These are phyloP conservation scores for Rallus limicola DNA, from an alignment of 2,113 vertebrate species.

Conservation along the genomic window DNA sequence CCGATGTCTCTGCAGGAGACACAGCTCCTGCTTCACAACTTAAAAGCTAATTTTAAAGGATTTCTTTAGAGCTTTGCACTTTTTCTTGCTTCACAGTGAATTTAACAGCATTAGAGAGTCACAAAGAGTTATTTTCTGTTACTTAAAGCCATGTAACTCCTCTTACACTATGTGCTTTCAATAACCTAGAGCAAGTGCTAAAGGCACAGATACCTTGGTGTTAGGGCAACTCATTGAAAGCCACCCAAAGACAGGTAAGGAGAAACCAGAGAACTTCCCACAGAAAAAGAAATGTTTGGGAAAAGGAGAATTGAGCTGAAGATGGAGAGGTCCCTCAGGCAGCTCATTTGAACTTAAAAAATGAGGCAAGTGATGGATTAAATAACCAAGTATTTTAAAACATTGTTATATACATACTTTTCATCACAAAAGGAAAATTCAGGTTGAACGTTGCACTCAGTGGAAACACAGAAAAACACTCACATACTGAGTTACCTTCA, in stretches of 20 bases:
- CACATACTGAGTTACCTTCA: not conserved
- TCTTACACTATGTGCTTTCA: not conserved
- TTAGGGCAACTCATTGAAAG: not conserved
- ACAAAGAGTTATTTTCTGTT: not conserved
- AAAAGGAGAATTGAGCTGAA: not conserved
- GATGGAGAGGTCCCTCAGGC: not conserved
- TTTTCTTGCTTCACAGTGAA: not conserved
- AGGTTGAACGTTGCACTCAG: not conserved
- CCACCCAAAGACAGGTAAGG: not conserved
- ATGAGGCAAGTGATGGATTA: not conserved
- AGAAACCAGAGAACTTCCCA: not conserved
- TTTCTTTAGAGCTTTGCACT: not conserved
- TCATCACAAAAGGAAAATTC: not conserved
- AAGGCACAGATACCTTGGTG: not conserved
- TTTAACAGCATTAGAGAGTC: not conserved
- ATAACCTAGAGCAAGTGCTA: not conserved
- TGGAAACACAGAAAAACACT: not conserved
- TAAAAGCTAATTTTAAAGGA: slow-evolving; percentile 20
- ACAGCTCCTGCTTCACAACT: not conserved
- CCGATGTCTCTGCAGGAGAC: not conserved
- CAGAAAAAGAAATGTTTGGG: not conserved
- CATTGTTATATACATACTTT: not conserved
- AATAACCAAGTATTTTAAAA: not conserved
- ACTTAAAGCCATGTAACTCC: not conserved
- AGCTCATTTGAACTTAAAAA: not conserved